A percentile compares a stretch with the other conserved stretches of the same genome.
Conservation (phyloP, 2,113 vertebrate genomes). For the Strix aluco region DNA sequence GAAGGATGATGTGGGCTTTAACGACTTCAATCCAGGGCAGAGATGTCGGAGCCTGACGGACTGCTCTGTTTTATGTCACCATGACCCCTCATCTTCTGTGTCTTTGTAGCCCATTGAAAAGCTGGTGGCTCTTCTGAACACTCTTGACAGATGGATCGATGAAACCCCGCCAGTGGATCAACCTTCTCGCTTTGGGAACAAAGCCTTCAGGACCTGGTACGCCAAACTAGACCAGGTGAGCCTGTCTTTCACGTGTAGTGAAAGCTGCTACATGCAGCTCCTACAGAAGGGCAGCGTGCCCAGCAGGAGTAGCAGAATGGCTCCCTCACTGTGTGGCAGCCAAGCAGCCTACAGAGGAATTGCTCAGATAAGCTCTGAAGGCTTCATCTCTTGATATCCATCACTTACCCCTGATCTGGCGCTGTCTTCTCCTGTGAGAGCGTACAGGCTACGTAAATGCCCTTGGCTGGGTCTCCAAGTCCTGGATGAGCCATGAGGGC, state of each 20-base stretch:
- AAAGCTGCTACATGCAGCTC: not conserved
- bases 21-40: not conserved
- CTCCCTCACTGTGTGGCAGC: not conserved
- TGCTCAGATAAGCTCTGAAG: not conserved
- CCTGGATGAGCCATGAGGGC: not conserved
- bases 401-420: not conserved
- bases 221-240: constrained; percentile 90
- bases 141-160: constrained; percentile 93
- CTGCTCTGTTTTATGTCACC: not conserved
- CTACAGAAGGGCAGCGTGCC: not conserved
- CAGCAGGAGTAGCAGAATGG: not conserved
- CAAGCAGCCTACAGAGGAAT: not conserved
- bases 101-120: constrained; percentile 85
- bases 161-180: constrained; percentile 94
- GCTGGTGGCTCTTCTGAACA: constrained; percentile 85
- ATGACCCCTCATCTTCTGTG: not conserved
- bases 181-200: constrained; percentile 97
- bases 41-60: not conserved
- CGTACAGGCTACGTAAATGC: not conserved
- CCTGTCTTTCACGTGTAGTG: not conserved
- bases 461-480: not conserved
- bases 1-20: not conserved
- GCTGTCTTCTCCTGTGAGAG: not conserved
- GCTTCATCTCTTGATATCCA: not conserved
- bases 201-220: constrained; percentile 95